phyloP scores from a whole-genome alignment of 2,797 vertebrate species.

The Pogonophryne albipinna region DNA sequence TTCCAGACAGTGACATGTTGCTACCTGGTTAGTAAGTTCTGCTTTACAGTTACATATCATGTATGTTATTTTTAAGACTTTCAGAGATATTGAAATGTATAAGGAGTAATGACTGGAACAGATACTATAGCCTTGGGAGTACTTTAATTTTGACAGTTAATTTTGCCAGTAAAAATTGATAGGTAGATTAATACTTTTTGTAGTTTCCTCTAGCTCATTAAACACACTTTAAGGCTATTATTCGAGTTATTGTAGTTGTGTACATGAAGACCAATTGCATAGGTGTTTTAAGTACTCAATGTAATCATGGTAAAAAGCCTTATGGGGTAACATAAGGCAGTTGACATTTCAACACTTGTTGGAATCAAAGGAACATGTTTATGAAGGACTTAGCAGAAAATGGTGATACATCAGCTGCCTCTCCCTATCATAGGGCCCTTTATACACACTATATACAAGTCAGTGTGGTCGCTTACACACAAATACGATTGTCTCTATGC shows the following conservation, averaged over 20 bases:
- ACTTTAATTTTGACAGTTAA: background rate
- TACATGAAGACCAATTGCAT: too few relatives aligned
- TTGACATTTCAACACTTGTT: background rate
- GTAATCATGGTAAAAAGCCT: background rate
- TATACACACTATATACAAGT: background rate
- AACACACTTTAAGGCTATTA: background rate
- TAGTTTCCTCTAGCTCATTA: background rate
- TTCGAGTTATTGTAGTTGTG: too few relatives aligned
- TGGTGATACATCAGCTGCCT: background rate
- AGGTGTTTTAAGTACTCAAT: background rate
- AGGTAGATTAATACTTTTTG: background rate
- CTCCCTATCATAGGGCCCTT: background rate
- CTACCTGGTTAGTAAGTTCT: slow-evolving; percentile 15
- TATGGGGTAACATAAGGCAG: too few relatives aligned
- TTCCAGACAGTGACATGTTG: background rate
- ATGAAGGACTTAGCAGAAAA: background rate
- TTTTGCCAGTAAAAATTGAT: background rate
- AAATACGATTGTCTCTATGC: slow-evolving; percentile 62
- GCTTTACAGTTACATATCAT: background rate
- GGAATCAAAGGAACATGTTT: background rate
- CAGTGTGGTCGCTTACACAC: slow-evolving; percentile 20
- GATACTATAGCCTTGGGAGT: background rate
- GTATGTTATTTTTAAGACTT: background rate
- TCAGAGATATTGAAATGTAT: too few relatives aligned
- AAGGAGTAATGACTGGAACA: background rate